phyloP scores from a whole-genome alignment of 2,797 vertebrate genomes.

The Mionectes olivaceus region DNA sequence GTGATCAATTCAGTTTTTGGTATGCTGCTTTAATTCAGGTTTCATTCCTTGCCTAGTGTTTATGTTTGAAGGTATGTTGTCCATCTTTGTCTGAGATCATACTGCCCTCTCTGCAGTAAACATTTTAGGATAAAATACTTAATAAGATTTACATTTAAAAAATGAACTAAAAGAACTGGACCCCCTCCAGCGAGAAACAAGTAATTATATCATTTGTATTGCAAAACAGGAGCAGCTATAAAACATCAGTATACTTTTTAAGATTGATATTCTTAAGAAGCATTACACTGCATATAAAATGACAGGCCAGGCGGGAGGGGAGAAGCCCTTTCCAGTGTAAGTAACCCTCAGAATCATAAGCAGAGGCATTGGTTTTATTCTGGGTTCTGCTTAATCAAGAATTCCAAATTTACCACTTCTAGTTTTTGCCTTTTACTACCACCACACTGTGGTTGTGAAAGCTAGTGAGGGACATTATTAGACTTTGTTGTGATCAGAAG shows the following conservation, averaged over 20 bases:
- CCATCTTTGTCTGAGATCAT: constrained; percentile 71
- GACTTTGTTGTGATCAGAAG: neutral
- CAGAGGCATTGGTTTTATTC: neutral
- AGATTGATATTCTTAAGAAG: constrained; percentile 73
- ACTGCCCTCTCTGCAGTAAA: constrained; percentile 76
- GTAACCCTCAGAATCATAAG: neutral
- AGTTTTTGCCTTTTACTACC: neutral
- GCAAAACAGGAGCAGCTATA: constrained; percentile 77
- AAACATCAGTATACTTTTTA: constrained; percentile 74
- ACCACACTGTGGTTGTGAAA: neutral
- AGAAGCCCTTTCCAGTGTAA: constrained; percentile 48
- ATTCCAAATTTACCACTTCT: neutral
- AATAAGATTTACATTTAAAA: constrained; percentile 86
- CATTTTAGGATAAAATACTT: constrained; percentile 84
- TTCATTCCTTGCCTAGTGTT: constrained; percentile 75
- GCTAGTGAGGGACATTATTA: neutral
- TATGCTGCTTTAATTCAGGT: constrained; percentile 74
- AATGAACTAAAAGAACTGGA: constrained; percentile 78
- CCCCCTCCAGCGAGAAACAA: constrained; percentile 80
- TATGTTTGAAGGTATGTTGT: constrained; percentile 74
- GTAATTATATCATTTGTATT: constrained; percentile 86
- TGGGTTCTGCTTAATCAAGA: neutral
- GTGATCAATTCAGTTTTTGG: constrained; percentile 78
- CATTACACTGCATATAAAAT: constrained; percentile 71
- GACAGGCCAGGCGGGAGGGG: constrained; percentile 50